Percentiles rank a stretch among this genome's conserved stretches.
These are phyloP conservation scores for Gymnothorax javanicus DNA, from an alignment of 2,797 vertebrate genomes.

Conservation along the genomic window DNA sequence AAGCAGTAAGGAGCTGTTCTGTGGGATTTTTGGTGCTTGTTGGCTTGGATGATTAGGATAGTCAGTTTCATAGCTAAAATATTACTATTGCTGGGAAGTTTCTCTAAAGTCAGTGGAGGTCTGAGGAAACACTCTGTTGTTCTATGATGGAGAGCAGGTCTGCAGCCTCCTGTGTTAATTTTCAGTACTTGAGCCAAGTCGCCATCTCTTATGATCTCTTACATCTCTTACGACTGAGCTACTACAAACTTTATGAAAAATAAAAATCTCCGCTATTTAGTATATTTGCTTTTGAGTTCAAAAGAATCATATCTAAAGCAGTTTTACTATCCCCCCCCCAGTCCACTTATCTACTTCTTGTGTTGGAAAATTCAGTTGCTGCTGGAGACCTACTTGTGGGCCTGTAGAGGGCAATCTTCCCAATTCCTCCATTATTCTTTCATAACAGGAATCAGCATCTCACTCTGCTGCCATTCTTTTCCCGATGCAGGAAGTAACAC, in stretches of 20 bases:
- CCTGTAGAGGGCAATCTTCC: not conserved
- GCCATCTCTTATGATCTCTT: not conserved
- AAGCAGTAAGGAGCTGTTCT: conserved; percentile 25
- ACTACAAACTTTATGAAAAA: not conserved
- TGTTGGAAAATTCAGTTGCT: not conserved
- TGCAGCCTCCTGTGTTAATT: not conserved
- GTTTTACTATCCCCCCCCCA: not conserved
- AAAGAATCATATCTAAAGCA: not conserved
- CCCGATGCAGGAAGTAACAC: not conserved
- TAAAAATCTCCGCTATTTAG: too few relatives aligned
- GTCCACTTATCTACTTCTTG: not conserved
- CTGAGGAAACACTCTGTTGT: not conserved
- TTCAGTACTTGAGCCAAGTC: not conserved
- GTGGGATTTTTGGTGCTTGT: not conserved
- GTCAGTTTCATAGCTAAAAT: not conserved
- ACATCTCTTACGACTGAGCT: not conserved
- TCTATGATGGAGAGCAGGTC: not conserved
- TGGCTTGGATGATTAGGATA: too few relatives aligned
- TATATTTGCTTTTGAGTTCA: not conserved
- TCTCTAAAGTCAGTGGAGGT: not conserved
- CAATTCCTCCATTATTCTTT: not conserved
- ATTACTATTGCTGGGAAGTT: not conserved
- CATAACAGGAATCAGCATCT: not conserved
- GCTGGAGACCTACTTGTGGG: not conserved
- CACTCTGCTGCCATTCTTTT: not conserved